Percentiles rank a stretch among this genome's conserved stretches.
These are phyloP conservation scores for Acrobeloides nanus DNA, from an alignment of 2,888 invertebrate species.

Conservation along the genomic window DNA sequence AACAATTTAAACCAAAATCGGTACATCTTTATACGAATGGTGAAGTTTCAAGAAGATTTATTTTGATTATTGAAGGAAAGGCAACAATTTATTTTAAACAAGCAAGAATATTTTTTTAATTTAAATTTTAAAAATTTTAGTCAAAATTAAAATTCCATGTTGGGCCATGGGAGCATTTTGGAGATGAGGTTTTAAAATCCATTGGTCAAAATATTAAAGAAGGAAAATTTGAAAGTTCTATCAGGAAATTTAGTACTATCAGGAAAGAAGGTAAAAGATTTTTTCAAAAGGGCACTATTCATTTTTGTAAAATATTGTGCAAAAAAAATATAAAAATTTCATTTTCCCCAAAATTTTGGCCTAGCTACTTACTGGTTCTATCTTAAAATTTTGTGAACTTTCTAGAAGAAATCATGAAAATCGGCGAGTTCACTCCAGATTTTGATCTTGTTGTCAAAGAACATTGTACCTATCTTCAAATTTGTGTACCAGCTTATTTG, in stretches of 20 bases:
- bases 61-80: constrained; percentile 28
- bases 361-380: too few relatives aligned
- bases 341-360: too few relatives aligned
- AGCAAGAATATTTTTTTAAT: neutral
- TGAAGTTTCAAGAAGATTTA: constrained; percentile 25
- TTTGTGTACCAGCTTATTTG: constrained; percentile 19
- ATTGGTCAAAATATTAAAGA: constrained; percentile 10
- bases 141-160: constrained; percentile 19
- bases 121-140: neutral
- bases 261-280: too few relatives aligned
- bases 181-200: constrained; percentile 13
- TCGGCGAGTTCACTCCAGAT: constrained; percentile 23
- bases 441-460: constrained; percentile 19
- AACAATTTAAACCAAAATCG: constrained; percentile 4
- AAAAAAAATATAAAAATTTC: too few relatives aligned
- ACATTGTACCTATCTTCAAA: constrained; percentile 26
- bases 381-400: neutral
- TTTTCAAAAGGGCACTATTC: too few relatives aligned
- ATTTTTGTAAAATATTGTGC: too few relatives aligned
- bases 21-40: constrained; percentile 20
- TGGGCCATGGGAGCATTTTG: constrained; percentile 22
- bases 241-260: constrained; percentile 4
- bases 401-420: constrained; percentile 1
- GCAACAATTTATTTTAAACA: constrained; percentile 14
- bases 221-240: constrained; percentile 7